These are phyloP conservation scores for Pantala flavescens DNA, from an alignment of 1,140 invertebrate genomes.

Conservation along the genomic window DNA sequence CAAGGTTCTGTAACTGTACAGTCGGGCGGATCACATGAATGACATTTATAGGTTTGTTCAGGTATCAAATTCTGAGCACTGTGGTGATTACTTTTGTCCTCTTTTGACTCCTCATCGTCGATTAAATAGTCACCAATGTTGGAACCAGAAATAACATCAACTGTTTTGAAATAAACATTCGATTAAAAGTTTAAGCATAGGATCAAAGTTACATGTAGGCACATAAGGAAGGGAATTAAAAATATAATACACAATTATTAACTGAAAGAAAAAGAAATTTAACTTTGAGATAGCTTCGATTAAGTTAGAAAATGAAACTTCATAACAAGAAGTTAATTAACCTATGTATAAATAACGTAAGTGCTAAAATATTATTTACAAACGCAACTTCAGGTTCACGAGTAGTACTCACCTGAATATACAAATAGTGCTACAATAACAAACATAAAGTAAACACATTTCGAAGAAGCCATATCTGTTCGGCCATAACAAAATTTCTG, in stretches of 20 bases:
- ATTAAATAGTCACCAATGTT: background rate
- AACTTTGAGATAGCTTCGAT: too few species aligned
- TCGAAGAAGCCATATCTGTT: slow-evolving; percentile 21
- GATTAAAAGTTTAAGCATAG: background rate
- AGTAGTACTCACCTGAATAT: slow-evolving; percentile 17
- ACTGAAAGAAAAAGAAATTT: too few species aligned
- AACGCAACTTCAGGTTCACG: too few species aligned
- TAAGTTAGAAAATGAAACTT: too few species aligned
- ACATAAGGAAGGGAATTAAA: too few species aligned
- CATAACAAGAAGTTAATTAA: too few species aligned
- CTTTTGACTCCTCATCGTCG: slow-evolving; percentile 14
- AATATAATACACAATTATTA: too few species aligned
- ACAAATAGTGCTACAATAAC: slow-evolving; percentile 18
- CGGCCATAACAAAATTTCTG: slow-evolving; percentile 19
- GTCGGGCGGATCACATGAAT: slow-evolving; percentile 30
- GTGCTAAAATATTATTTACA: too few species aligned
- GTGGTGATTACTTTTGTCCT: slow-evolving; percentile 8
- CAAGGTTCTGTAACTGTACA: slow-evolving; percentile 26
- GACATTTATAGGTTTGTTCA: slow-evolving; percentile 25
- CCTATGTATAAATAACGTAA: too few species aligned
- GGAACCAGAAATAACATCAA: background rate
- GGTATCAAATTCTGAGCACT: slow-evolving; percentile 20
- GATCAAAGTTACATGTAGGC: too few species aligned
- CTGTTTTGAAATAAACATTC: background rate
- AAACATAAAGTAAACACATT: slow-evolving; percentile 20